Base-by-base conservation (phyloP, 2,888 invertebrate species). In the Keiferia lycopersicella region DNA sequence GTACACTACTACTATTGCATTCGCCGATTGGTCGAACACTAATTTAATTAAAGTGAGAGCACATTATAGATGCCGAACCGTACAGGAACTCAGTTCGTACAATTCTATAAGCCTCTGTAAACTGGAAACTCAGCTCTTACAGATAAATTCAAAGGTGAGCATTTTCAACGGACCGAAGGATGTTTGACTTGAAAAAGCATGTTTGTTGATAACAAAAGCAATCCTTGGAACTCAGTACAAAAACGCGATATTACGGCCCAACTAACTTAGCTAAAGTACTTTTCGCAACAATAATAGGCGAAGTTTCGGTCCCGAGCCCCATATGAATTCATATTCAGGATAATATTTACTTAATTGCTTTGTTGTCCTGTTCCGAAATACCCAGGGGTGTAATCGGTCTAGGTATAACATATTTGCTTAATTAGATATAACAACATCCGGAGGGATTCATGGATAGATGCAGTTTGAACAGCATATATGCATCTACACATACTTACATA, bases 1-100 rank as follows among this genome's bases (percentile, higher is more conserved):
- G 67, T 63, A 68, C 68, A 71, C 67, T 67, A 64, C 71, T 79
- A 79, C 67, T 67, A 64, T 70, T 79, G 79, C 79, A 81, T 73
- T 78, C 75, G 75, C 77, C 77, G 76, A 82, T 81, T 75, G 75
- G 76, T 76, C 71, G 70, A 78, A 71, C 75, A 71, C 80, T 85
- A 86, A 87, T 87, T 87, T 83, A 86, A 89, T 88, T 87, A 88
- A 84, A 83, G 69, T 74, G 76, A 56, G 18, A 56, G 78, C 72
- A 78, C 80, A 80, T 86, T 83, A 79, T 72, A 75, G 75, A 82
- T 78, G 76, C 79, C 73, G 75, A 80, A 74, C 82, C 79, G 80
- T 82, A 83, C 74, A 76, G 70, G 73, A 81, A 78, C 70, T 78
- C 72, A 20, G 59, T 18, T 59, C 11, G 30, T 30, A 14, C 12